phyloP scores from a whole-genome alignment of 2,113 vertebrate species.

The Colius striatus region DNA sequence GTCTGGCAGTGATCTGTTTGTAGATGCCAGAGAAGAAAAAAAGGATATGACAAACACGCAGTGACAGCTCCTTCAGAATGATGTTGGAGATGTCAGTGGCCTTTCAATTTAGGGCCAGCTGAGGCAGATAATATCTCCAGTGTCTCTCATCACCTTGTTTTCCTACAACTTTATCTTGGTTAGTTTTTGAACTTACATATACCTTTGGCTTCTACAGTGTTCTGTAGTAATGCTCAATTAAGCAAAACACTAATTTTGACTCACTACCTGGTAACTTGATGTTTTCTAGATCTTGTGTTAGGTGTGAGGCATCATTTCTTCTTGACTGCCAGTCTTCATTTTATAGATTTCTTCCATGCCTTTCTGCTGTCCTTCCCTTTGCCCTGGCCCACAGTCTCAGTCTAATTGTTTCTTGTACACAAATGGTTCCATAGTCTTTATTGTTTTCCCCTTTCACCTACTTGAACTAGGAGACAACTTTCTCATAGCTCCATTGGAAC shows the following conservation, averaged over 20 bases:
- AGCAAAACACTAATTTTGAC: neutral
- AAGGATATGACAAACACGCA: neutral
- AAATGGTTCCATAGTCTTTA: neutral
- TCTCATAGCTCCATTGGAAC: too few species aligned
- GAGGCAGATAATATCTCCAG: neutral
- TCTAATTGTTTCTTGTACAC: neutral
- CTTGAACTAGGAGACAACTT: too few species aligned
- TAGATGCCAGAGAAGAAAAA: neutral
- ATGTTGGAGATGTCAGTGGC: neutral
- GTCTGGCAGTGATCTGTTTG: neutral
- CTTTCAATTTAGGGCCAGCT: neutral
- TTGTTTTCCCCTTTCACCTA: neutral
- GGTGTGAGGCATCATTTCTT: neutral
- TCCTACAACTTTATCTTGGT: neutral
- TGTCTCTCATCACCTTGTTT: neutral
- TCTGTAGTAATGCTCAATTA: neutral
- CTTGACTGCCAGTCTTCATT: neutral
- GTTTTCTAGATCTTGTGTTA: neutral
- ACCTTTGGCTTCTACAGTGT: neutral
- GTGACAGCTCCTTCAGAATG: neutral
- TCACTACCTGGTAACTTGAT: neutral
- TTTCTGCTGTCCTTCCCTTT: neutral
- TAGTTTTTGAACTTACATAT: neutral
- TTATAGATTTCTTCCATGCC: neutral
- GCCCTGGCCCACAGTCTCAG: rapidly evolving